Conservation (phyloP, 2,113 vertebrate species). For the Anseranas semipalmata region DNA sequence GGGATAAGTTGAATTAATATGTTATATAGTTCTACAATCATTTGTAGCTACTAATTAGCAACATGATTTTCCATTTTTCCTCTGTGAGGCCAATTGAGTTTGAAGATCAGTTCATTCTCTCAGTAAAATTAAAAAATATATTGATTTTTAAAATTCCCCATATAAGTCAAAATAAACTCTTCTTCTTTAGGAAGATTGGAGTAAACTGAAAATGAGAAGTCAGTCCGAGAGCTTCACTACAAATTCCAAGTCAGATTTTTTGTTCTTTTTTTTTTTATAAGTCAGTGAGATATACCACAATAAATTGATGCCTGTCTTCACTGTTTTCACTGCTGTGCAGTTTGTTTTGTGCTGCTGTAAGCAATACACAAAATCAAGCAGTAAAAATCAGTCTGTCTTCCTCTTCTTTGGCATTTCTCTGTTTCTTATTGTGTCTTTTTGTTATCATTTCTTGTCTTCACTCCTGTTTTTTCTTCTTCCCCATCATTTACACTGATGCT, state of each 20-base stretch:
- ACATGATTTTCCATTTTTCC: not conserved
- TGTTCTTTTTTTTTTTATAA: not conserved
- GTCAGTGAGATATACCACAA: not conserved
- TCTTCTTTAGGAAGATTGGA: not conserved
- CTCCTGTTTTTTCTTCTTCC: not conserved
- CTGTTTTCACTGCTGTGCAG: not conserved
- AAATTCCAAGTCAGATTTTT: not conserved
- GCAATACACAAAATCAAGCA: not conserved
- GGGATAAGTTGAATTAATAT: not conserved
- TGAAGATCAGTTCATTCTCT: constrained; percentile 17
- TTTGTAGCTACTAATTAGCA: not conserved
- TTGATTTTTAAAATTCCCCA: not conserved
- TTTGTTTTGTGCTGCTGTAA: not conserved
- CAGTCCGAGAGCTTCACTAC: not conserved
- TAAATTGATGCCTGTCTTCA: not conserved
- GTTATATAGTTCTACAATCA: not conserved
- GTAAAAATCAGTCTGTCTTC: not conserved
- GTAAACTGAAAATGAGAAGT: not conserved
- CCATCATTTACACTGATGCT: not conserved
- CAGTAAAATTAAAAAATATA: not conserved
- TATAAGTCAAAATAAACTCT: not conserved
- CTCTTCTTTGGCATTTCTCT: not conserved
- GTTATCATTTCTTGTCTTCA: not conserved
- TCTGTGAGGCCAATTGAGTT: not conserved
- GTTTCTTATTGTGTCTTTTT: not conserved